Evolutionary conservation across 1,140 invertebrate genomes (phyloP).

Genomic region (Vollenhovia emeryi): DNA sequence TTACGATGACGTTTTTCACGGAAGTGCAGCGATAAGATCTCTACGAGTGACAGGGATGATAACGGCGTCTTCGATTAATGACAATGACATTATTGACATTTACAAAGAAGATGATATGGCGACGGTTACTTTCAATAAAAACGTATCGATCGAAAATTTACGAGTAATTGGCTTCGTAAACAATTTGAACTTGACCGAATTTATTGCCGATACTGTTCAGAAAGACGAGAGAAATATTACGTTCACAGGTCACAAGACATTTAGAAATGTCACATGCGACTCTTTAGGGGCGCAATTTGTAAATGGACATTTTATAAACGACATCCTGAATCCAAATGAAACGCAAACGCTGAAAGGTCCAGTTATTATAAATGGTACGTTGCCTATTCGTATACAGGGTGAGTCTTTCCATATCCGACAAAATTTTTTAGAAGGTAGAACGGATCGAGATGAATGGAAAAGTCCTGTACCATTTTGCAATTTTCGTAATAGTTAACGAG

Average conservation of each 20-base stretch:
- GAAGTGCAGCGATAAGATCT: conserved; percentile 54
- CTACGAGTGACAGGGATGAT: conserved; percentile 71
- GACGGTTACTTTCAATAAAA: conserved; percentile 65
- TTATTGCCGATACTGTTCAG: conserved; percentile 66
- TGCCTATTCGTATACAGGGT: neutral
- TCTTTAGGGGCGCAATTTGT: conserved; percentile 60
- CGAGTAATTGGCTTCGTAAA: conserved; percentile 72
- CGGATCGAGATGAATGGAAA: too few relatives aligned
- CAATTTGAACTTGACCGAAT: conserved; percentile 70
- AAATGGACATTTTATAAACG: conserved; percentile 68
- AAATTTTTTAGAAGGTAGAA: too few relatives aligned
- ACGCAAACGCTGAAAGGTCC: conserved; percentile 73
- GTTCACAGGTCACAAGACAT: conserved; percentile 65
- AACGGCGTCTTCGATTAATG: conserved; percentile 64
- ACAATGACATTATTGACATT: conserved; percentile 53
- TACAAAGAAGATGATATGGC: conserved; percentile 60
- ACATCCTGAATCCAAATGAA: conserved; percentile 68
- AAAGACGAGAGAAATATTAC: conserved; percentile 70
- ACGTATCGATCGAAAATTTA: conserved; percentile 69
- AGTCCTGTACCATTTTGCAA: too few relatives aligned
- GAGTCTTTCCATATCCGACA: too few relatives aligned
- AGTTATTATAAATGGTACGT: conserved; percentile 72
- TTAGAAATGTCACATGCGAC: conserved; percentile 55
- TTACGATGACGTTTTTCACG: neutral
- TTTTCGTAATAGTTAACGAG: too few relatives aligned